Evolutionary conservation across 1,140 invertebrate species (phyloP).

Genomic region (Zaprionus nigranus): DNA sequence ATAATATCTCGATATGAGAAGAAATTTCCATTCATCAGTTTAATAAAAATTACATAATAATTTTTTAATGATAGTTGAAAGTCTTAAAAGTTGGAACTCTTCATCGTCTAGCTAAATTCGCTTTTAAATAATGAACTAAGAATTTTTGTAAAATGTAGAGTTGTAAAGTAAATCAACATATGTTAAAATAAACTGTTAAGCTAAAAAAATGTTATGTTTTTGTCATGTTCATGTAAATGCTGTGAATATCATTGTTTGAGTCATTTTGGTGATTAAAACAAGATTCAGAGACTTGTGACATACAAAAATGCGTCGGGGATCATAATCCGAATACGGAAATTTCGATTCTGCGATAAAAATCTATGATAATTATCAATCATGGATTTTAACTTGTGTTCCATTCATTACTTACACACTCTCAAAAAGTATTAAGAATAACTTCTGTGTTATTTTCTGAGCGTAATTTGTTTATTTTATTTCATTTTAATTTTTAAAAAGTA

Average conservation of each 20-base stretch:
- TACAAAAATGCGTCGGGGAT: no score
- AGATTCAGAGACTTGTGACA: no score
- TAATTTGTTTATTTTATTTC: background rate
- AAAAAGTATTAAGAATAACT: no score
- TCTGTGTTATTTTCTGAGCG: no score
- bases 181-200: constrained; percentile 82
- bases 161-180: constrained; percentile 73
- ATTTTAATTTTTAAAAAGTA: background rate
- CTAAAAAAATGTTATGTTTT: constrained; percentile 29
- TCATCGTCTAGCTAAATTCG: constrained; percentile 74
- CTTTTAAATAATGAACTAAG: constrained; percentile 63
- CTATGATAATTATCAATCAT: no score
- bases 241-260: no score
- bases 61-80: constrained; percentile 58
- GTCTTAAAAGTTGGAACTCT: constrained; percentile 45
- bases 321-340: no score
- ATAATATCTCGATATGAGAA: constrained; percentile 14
- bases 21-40: constrained; percentile 27
- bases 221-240: background rate
- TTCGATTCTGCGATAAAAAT: no score
- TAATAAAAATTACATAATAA: constrained; percentile 29
- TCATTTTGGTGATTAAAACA: no score
- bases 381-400: no score
- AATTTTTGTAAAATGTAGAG: constrained; percentile 72
- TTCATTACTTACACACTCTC: no score